These are phyloP conservation scores for Diorhabda elongata DNA, from an alignment of 1,140 invertebrate species.

Conservation along the genomic window DNA sequence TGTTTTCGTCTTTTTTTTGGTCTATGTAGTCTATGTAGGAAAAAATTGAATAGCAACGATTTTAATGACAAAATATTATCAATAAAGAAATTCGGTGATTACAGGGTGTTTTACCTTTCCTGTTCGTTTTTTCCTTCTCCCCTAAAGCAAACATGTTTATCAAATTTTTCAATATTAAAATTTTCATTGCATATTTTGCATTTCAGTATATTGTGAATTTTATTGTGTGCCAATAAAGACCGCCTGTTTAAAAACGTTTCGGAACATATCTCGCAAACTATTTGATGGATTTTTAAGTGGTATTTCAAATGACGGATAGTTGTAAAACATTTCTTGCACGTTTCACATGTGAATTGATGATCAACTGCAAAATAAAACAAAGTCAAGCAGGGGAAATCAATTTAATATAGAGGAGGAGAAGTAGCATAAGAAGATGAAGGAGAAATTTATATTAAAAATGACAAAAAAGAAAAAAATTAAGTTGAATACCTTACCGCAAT, in stretches of 20 bases:
- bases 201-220: background rate
- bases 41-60: no score
- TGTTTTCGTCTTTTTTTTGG: no score
- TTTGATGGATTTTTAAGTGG: conserved; percentile 10
- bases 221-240: background rate
- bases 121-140: background rate
- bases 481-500: conserved; percentile 19
- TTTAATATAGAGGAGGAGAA: no score
- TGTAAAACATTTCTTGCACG: conserved; percentile 23
- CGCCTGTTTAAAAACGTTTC: background rate
- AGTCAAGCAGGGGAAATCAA: no score
- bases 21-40: no score
- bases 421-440: background rate
- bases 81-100: no score
- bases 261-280: background rate
- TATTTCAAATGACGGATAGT: conserved; percentile 20
- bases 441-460: background rate
- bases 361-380: conserved; percentile 16
- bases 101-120: background rate
- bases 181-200: background rate
- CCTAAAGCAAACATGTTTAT: background rate
- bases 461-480: no score
- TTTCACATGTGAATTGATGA: conserved; percentile 18
- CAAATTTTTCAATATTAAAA: background rate
- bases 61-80: no score